Percentiles rank a stretch among this genome's conserved stretches.
Evolutionary conservation across 2,113 vertebrate species (phyloP).

Genomic region (Heteronetta atricapilla): DNA sequence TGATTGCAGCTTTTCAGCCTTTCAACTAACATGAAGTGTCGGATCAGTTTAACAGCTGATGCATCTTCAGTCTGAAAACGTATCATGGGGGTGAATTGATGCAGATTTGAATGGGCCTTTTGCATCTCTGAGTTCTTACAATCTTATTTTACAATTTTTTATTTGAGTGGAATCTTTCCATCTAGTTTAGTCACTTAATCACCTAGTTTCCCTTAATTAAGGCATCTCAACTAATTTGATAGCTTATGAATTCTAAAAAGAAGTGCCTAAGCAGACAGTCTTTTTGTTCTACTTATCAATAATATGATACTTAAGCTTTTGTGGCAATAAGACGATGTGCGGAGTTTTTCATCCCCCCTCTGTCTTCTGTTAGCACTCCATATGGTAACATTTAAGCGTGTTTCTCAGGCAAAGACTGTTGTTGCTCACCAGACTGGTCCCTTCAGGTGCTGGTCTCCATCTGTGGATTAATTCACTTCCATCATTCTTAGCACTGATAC

Average conservation of each 20-base stretch:
- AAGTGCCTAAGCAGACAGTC: background rate
- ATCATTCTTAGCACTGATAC: slow-evolving; percentile 57
- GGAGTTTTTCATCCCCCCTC: slow-evolving; percentile 38
- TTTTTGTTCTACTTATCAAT: slow-evolving; percentile 59
- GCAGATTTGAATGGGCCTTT: slow-evolving; percentile 30
- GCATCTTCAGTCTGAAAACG: slow-evolving; percentile 34
- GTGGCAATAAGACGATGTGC: background rate
- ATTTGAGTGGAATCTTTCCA: background rate
- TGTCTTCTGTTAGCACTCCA: slow-evolving; percentile 54
- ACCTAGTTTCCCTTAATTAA: slow-evolving; percentile 11
- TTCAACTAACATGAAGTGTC: slow-evolving; percentile 58
- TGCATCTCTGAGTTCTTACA: background rate
- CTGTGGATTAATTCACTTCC: slow-evolving; percentile 64
- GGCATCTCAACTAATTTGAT: background rate
- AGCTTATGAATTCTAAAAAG: slow-evolving; percentile 15
- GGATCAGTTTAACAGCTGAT: slow-evolving; percentile 38
- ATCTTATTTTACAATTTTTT: background rate
- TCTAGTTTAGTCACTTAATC: background rate
- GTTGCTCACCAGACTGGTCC: slow-evolving; percentile 59
- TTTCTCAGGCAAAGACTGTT: slow-evolving; percentile 40
- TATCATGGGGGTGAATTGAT: background rate
- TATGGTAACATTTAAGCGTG: slow-evolving; percentile 64
- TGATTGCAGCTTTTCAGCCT: slow-evolving; percentile 49
- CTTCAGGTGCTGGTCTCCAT: slow-evolving; percentile 68
- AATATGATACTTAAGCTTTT: slow-evolving; percentile 10